Evolutionary conservation across 2,113 vertebrate genomes (phyloP).

Genomic region (Syngnathus scovelli): DNA sequence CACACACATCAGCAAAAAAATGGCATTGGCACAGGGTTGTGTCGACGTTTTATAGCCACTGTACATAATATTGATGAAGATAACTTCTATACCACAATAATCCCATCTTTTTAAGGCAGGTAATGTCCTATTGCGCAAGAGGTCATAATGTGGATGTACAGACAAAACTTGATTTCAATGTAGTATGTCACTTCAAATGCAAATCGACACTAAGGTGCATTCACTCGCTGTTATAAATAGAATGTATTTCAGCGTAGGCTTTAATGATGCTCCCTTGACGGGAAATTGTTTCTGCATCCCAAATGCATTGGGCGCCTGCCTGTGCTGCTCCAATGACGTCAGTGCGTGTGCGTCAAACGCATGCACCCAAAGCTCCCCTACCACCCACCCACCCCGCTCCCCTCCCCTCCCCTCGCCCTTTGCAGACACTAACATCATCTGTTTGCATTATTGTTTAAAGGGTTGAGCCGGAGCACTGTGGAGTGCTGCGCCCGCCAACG

Average conservation of each 20-base stretch:
- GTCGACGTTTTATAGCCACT: no score
- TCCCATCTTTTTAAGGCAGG: no score
- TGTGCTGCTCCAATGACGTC: slow-evolving; percentile 45
- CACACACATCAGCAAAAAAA: no score
- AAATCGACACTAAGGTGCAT: neutral
- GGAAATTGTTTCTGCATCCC: slow-evolving; percentile 40
- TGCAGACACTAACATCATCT: slow-evolving; percentile 26
- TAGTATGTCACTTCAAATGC: neutral
- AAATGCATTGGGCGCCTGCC: slow-evolving; percentile 31
- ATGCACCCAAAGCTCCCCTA: neutral
- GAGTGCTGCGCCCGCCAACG: neutral
- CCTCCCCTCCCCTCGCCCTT: slow-evolving; percentile 1
- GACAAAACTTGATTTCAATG: neutral
- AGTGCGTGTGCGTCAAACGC: slow-evolving; percentile 51
- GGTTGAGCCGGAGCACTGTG: neutral
- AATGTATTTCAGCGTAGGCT: neutral
- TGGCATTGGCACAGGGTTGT: no score
- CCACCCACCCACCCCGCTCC: neutral
- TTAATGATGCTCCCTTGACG: neutral
- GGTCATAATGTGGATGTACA: neutral
- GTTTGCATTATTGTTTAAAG: neutral
- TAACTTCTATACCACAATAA: no score
- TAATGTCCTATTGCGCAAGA: no score
- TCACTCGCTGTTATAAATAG: neutral
- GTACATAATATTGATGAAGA: no score